Evolutionary conservation across 2,888 invertebrate species (phyloP), one percentile per base, ranked within the genome.

Genomic region (Dolichomitus sp.): DNA sequence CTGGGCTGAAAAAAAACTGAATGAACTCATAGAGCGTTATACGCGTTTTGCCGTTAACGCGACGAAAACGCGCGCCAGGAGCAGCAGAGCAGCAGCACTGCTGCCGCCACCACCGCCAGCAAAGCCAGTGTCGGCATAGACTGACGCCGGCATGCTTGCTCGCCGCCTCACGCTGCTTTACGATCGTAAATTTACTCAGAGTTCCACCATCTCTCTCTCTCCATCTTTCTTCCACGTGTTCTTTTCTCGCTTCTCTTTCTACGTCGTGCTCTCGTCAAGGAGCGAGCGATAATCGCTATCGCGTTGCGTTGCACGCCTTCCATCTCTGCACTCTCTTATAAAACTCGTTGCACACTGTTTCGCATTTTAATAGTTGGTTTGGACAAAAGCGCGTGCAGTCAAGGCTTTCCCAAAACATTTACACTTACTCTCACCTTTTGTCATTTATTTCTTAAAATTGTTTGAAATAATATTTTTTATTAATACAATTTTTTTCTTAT

Each of bases 121-220:
- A 61, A 61, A 19, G 19, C 68, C 17, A n/a, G 59, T 59, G 72
- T 59, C 59, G 72, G 37, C 66, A 33, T 33, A 23, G 69, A 30
- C 75, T 37, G 72, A 81, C 66, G 65, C 76, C 75, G 80, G 70
- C 69, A 57, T 70, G 63, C 66, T 40, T 54, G 70, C 23, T 61
- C 66, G 37, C 74, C 66, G 75, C 83, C 83, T 82, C 85, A 83
- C 80, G 86, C 81, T 81, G 42, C 80, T 88, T 87, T 85, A 85
- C 84, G 87, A 85, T 86, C 86, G 81, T 84, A 84, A 87, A 87
- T 87, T 87, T 85, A 73, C 85, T 76, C 84, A 72, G 82, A 84
- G 84, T 82, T 76, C 84, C 40, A 76, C 72, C 80, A 68, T 23
- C 11, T 48, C 17, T 33, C 45, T 59, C 30, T 59, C 12, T 40